Evolutionary conservation across 2,113 vertebrate species (phyloP), one percentile per base, ranked within the genome.

Genomic region (Eleginops maclovinus): DNA sequence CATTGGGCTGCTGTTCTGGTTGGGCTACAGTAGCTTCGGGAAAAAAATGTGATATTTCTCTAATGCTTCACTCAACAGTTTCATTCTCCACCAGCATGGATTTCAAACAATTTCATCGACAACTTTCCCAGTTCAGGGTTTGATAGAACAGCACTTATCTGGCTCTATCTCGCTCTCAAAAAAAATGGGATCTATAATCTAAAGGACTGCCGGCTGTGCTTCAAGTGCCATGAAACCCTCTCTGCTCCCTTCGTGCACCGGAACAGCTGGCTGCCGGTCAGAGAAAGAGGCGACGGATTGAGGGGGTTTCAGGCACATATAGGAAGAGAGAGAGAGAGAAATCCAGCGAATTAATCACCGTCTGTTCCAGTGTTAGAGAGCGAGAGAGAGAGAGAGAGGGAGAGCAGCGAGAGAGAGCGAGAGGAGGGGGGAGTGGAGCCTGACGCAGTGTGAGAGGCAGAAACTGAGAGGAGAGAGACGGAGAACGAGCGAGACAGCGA

Each of bases 401-500:
- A 46, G 77, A 82, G 62, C 59, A 4, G 68, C 40, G 77, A 28
- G 67, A 74, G 81, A 59, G 75, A 43, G 60, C 21, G 62, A 31
- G 73, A 72, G 72, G 73, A 36, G 65, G 78, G 75, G 36, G 59
- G 79, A 86, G 79, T 49, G 78, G 80, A 88, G 88, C 86, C 92
- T 92, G 92, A 93, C 91, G 92, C 92, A 93, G 92, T 93, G 88
- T 91, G 86, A 88, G 86, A 84, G 78, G 80, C 89, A 89, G 82
- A 86, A 85, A 79, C 87, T 71, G 88, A 91, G 87, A 75, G 82
- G 67, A 77, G 82, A 87, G 86, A 85, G 82, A 81, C 73, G 24
- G 81, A 82, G 71, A 84, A 43, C 51, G 55, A 85, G 84, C 62
- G 82, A 87, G 81, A 68, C 84, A 88, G 88, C 66, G 70, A 36